A percentile compares a stretch with the other conserved stretches of the same genome.
phyloP scores from a whole-genome alignment of 2,113 vertebrate species.

The Alligator mississippiensis region DNA sequence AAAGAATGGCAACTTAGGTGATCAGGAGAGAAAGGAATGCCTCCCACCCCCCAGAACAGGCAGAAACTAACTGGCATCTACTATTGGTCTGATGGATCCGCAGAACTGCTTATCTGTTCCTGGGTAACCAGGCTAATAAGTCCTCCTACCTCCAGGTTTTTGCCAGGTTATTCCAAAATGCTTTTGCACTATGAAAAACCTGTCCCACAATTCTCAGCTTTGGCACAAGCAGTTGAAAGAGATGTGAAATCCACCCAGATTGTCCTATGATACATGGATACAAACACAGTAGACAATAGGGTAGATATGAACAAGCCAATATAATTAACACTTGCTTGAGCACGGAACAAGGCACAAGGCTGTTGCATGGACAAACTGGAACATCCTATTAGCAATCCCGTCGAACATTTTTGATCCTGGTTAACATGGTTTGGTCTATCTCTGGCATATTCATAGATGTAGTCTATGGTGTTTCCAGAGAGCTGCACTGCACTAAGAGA shows the following conservation, averaged over 20 bases:
- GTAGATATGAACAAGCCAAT: not conserved
- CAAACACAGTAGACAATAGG: not conserved
- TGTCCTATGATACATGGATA: not conserved
- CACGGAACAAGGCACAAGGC: not conserved
- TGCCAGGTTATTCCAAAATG: fast-evolving
- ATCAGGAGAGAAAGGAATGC: no score
- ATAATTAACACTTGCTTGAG: not conserved
- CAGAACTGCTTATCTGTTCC: not conserved
- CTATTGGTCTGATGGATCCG: not conserved
- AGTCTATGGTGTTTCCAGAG: not conserved
- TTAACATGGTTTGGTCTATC: not conserved
- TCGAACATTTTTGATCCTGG: not conserved
- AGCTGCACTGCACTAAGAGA: not conserved
- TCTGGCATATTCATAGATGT: not conserved
- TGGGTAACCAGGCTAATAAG: not conserved
- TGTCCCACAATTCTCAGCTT: not conserved
- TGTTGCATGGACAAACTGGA: not conserved
- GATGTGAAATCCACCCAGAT: not conserved
- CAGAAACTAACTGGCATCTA: not conserved
- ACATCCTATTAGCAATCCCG: no score
- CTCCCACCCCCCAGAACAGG: not conserved
- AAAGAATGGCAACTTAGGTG: no score
- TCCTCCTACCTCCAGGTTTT: no score
- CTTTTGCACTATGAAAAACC: not conserved
- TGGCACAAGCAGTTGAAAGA: not conserved